Conservation (phyloP, 2,797 vertebrate species). For the Enoplosus armatus region DNA sequence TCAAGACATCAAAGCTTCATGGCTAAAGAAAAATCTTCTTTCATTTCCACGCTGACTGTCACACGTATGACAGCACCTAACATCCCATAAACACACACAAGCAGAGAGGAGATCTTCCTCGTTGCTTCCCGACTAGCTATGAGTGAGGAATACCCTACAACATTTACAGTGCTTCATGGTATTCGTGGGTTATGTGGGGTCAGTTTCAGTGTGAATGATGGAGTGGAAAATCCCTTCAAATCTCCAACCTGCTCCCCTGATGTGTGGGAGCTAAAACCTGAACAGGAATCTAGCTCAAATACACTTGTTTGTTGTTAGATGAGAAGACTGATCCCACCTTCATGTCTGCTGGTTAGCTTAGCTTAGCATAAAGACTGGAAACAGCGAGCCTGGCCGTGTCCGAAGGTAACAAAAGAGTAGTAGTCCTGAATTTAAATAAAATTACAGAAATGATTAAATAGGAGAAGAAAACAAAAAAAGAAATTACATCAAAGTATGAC, state of each 20-base stretch:
- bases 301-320: not conserved
- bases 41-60: constrained; percentile 12
- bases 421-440: not conserved
- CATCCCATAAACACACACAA: not conserved
- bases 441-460: not conserved
- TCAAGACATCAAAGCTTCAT: constrained; percentile 3
- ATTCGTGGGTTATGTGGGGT: not conserved
- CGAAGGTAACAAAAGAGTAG: no score
- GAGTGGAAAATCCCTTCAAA: not conserved
- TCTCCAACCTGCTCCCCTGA: not conserved
- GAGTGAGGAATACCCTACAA: not conserved
- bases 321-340: no score
- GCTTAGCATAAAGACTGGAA: not conserved
- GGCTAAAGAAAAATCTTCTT: constrained; percentile 16
- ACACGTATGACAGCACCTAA: not conserved
- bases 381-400: not conserved
- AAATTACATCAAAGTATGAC: not conserved
- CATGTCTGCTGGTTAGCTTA: not conserved
- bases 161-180: not conserved
- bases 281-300: no score
- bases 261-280: not conserved
- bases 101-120: not conserved
- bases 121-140: not conserved
- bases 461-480: not conserved
- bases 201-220: not conserved